Base-by-base conservation (phyloP, 2,888 invertebrate species). In the Pseudolycoriella hygida region DNA sequence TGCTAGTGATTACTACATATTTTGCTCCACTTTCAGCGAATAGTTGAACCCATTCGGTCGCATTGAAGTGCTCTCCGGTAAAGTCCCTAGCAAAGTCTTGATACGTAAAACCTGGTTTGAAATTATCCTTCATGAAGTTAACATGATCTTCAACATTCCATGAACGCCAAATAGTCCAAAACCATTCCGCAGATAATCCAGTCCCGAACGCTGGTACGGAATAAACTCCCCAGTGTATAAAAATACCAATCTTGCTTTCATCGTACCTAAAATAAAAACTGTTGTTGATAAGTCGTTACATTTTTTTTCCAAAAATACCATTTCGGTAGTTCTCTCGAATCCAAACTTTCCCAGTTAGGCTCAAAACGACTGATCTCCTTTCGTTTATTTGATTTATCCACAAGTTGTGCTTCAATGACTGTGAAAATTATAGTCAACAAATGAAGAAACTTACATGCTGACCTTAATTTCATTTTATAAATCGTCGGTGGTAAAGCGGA, bases 181-280 rank as follows among this genome's bases (percentile, higher is more conserved):
- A 93, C 94, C 93, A 94, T 67, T 92, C 93, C 25, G 25, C 4
- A 25, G n/a, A n/a, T n/a, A n/a, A n/a, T n/a, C n/a, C n/a, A 0
- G 79, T 77, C 0, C 77, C 76, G 61, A 78, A 85, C 57, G 86
- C 82, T 1, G 90, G 93, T 11, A 93, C 93, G 0, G 87, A 78
- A 57, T 80, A 94, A 0, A 93, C 85, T 1, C 93, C 93, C 88
- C 90, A 93, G 57, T 93, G 93, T 37, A 94, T 67, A 57, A 94
- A 93, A 53, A 94, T 89, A 2, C 93, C 93, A 51, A 65, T 56
- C 67, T 94, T 94, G 0, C 80, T 84, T 45, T 82, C 72, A 58
- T 93, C 92, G 59, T 84, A 94, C 93, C 93, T 25, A 25, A 25
- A 6, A 8, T 25, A 25, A 25, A 25, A 25, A 25, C 8, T 8